Base-by-base conservation (phyloP, 1,140 invertebrate species). In the Drepana arcuata region DNA sequence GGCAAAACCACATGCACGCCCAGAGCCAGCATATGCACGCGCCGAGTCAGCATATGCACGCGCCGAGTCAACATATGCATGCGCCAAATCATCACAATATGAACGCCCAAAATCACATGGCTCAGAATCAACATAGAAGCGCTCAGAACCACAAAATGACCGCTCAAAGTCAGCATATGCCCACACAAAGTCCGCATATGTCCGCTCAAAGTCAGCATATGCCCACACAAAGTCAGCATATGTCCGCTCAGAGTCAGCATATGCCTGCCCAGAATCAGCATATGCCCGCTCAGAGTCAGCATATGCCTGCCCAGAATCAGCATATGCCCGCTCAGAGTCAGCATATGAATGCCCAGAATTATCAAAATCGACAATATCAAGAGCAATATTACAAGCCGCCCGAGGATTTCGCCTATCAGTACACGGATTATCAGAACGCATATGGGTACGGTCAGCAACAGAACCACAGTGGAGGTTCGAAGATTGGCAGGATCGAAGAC, bases 401-500 rank as follows among this genome's bases (percentile, higher is more conserved):
- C 23, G 68, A 77, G 18, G 63, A 79, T 2, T 71, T 75, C 26
- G 62, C 70, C 18, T 53, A 62, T 15, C 48, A 61, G 9, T 48
- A 66, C 16, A 60, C 55, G 14, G 45, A 69, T 13, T 51, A 67
- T 29, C 72, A 81, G 35, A 63, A 74, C 32, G 70, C 71, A 49
- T 74, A 75, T 49, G 65, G 63, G 62, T 74, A 81, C 59, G 75
- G 64, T 41, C 72, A 64, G 58, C 48, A 64, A 2, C 60, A 69
- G 41, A 66, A 68, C 16, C 67, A 63, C 3, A 53, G 46, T 1
- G 52, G 39, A 10, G 49, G 43, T 2, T 72, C 66, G 46, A 74
- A 74, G 42, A 83, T 89, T 39, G 91, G 91, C 12, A 90, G 91
- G 77, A 93, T 93, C 44, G 89, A 91, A 29, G 92, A 93, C 69